phyloP scores from a whole-genome alignment of 2,888 invertebrate genomes.

The Troides aeacus region DNA sequence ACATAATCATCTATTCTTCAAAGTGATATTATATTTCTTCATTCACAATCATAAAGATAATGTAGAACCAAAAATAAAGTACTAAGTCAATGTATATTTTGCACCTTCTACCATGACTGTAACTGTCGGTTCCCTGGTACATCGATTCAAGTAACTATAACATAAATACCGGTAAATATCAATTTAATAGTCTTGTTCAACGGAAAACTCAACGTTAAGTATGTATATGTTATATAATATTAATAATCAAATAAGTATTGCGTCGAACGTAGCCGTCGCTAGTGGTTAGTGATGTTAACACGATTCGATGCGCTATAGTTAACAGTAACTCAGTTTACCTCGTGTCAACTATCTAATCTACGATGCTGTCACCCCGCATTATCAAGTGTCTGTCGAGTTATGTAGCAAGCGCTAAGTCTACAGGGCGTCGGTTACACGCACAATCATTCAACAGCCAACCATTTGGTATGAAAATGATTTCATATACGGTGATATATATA shows the following conservation, averaged over 20 bases:
- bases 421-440: slow-evolving; percentile 20
- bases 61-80: too few species aligned
- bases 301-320: slow-evolving; percentile 1
- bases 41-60: too few species aligned
- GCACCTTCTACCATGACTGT: too few species aligned
- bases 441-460: slow-evolving; percentile 7
- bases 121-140: too few species aligned
- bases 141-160: too few species aligned
- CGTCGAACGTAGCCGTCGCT: neutral
- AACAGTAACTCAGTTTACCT: slow-evolving; percentile 15
- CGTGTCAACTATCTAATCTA: slow-evolving; percentile 20
- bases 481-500: neutral
- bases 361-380: slow-evolving; percentile 16
- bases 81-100: too few species aligned
- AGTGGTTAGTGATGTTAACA: slow-evolving; percentile 2
- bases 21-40: too few species aligned
- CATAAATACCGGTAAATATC: neutral
- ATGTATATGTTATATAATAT: too few species aligned
- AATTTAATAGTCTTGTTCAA: neutral
- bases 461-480: slow-evolving; percentile 19
- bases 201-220: neutral
- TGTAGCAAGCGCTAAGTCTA: slow-evolving; percentile 18
- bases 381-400: slow-evolving; percentile 18
- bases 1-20: too few species aligned
- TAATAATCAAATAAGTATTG: neutral